These are phyloP conservation scores for Sphyrna mokarran DNA, from an alignment of 2,113 vertebrate species.

Conservation along the genomic window DNA sequence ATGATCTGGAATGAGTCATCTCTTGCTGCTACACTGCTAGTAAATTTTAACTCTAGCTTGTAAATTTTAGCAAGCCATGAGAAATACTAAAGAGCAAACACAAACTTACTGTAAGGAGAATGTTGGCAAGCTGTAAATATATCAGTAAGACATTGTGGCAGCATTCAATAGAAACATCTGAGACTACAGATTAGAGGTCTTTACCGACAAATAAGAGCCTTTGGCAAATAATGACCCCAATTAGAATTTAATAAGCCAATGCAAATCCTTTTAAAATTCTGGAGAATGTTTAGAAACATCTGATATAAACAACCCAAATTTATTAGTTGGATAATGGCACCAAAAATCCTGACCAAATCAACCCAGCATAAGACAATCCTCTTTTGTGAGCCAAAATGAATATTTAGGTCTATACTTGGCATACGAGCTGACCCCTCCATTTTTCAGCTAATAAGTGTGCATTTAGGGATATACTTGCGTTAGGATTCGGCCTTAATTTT, in stretches of 20 bases:
- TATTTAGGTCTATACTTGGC: background rate
- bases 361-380: background rate
- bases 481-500: background rate
- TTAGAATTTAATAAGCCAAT: background rate
- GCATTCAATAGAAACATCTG: background rate
- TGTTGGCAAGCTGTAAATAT: background rate
- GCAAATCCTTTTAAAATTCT: no score
- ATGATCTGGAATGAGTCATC: conserved; percentile 54
- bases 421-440: background rate
- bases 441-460: background rate
- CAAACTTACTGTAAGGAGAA: background rate
- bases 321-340: background rate
- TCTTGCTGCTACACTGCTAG: conserved; percentile 49
- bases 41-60: conserved; percentile 39
- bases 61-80: background rate
- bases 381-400: background rate
- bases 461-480: background rate
- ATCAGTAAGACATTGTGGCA: background rate
- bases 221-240: background rate
- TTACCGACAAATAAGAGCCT: background rate
- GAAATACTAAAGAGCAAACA: background rate
- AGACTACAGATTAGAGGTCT: background rate
- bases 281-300: background rate
- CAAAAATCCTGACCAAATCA: background rate
- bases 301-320: background rate